Evolutionary conservation across 2,113 vertebrate genomes (phyloP).

Genomic region (Tricholaema leucomelas): DNA sequence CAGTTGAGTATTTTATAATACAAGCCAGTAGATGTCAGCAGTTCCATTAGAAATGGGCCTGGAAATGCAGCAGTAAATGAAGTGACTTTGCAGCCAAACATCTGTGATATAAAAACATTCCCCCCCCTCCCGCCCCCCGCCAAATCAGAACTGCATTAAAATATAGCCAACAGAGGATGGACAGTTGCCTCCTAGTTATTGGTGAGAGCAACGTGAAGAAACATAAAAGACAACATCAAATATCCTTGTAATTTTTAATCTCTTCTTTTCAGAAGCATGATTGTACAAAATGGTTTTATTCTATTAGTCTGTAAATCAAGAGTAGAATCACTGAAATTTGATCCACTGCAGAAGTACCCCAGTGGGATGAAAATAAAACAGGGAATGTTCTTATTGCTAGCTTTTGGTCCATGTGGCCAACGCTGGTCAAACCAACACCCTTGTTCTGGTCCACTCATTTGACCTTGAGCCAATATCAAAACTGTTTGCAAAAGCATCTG

Average conservation of each 20-base stretch:
- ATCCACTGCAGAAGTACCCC: background rate
- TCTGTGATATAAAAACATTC: background rate
- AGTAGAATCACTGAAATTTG: background rate
- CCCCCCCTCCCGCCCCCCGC: background rate
- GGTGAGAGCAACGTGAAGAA: background rate
- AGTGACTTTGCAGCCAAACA: background rate
- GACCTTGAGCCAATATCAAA: constrained; percentile 66
- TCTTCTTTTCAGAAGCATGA: background rate
- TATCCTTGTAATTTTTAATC: background rate
- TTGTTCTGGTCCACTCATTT: background rate
- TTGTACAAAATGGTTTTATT: background rate
- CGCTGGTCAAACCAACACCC: background rate
- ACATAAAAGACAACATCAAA: background rate
- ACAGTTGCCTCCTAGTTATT: background rate
- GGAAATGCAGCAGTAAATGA: background rate
- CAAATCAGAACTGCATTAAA: background rate
- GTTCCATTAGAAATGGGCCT: constrained; percentile 58
- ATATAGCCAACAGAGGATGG: background rate
- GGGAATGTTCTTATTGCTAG: background rate
- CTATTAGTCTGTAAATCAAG: background rate
- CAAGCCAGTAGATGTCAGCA: constrained; percentile 71
- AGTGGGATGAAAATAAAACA: background rate
- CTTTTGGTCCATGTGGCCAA: background rate
- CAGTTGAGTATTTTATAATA: background rate
- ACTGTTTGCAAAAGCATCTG: background rate